Conservation (phyloP, 2,888 invertebrate species). For the Sthenelais limicola region DNA sequence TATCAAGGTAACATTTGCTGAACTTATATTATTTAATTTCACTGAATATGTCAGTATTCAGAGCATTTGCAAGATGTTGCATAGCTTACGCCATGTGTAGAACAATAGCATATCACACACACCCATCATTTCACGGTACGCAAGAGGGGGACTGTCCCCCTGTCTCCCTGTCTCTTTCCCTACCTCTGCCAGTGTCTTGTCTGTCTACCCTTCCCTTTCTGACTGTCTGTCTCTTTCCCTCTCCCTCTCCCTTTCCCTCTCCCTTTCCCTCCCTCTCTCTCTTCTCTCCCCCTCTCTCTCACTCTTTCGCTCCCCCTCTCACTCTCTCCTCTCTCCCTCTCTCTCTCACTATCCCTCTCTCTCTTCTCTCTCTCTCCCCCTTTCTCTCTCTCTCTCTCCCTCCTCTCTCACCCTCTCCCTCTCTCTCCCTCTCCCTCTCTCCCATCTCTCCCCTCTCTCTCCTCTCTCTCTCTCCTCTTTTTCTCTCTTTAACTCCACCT, state of each 20-base stretch:
- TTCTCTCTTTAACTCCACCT: background rate
- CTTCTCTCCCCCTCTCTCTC: background rate
- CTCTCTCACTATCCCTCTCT: conserved; percentile 8
- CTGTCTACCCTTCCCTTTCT: background rate
- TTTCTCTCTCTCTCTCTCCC: background rate
- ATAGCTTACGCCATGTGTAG: no score
- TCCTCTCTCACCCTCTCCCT: background rate
- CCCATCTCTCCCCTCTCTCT: background rate
- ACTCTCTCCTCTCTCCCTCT: background rate
- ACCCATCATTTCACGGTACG: no score
- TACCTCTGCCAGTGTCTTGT: background rate
- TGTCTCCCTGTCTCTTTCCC: background rate
- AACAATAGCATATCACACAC: no score
- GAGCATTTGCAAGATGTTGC: no score
- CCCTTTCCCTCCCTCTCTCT: background rate
- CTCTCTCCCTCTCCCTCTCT: background rate
- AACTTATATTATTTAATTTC: no score
- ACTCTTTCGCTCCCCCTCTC: background rate
- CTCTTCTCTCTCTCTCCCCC: background rate
- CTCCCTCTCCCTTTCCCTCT: background rate
- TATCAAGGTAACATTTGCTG: no score
- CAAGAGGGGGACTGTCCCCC: no score
- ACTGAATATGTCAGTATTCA: no score
- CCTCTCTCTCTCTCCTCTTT: background rate
- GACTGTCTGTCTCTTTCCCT: background rate